phyloP scores from a whole-genome alignment of 1,140 invertebrate species.

The Sitophilus oryzae region DNA sequence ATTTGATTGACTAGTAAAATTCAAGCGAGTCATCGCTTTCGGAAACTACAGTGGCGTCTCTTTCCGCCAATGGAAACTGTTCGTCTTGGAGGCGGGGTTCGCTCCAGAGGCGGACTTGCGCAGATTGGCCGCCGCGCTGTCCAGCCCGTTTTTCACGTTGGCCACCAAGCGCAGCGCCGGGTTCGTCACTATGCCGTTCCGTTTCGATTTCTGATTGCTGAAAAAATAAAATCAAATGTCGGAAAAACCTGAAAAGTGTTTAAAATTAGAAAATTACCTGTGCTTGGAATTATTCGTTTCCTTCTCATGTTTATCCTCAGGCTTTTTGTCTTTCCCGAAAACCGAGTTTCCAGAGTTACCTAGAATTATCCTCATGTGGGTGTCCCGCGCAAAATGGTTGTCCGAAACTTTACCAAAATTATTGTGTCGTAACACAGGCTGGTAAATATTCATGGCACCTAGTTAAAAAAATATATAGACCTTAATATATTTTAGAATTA shows the following conservation, averaged over 20 bases:
- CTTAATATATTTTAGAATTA: background rate
- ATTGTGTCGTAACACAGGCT: slow-evolving; percentile 40
- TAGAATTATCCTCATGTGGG: slow-evolving; percentile 85
- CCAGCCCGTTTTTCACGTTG: slow-evolving; percentile 64
- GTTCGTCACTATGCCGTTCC: slow-evolving; percentile 88
- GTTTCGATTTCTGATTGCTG: slow-evolving; percentile 59
- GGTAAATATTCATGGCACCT: slow-evolving; percentile 43
- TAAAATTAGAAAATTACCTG: slow-evolving; percentile 15
- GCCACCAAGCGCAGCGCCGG: slow-evolving; percentile 72
- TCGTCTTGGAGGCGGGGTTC: slow-evolving; percentile 51
- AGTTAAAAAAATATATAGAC: slow-evolving; percentile 12
- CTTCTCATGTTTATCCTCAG: slow-evolving; percentile 28
- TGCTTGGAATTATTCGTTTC: slow-evolving; percentile 24
- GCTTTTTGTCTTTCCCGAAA: slow-evolving; percentile 38
- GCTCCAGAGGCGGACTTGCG: slow-evolving; percentile 47
- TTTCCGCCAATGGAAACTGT: slow-evolving; percentile 68
- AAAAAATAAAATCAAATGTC: slow-evolving; percentile 11
- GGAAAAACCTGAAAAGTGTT: background rate
- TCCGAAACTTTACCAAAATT: slow-evolving; percentile 45
- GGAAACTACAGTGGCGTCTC: slow-evolving; percentile 56
- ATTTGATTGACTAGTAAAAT: slow-evolving; percentile 40
- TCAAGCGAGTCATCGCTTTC: slow-evolving; percentile 19
- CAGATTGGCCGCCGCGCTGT: slow-evolving; percentile 52
- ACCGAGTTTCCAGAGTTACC: slow-evolving; percentile 52
- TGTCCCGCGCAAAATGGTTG: slow-evolving; percentile 75